Base-by-base conservation (phyloP, 2,113 vertebrate genomes). In the Rhinolophus sinicus region DNA sequence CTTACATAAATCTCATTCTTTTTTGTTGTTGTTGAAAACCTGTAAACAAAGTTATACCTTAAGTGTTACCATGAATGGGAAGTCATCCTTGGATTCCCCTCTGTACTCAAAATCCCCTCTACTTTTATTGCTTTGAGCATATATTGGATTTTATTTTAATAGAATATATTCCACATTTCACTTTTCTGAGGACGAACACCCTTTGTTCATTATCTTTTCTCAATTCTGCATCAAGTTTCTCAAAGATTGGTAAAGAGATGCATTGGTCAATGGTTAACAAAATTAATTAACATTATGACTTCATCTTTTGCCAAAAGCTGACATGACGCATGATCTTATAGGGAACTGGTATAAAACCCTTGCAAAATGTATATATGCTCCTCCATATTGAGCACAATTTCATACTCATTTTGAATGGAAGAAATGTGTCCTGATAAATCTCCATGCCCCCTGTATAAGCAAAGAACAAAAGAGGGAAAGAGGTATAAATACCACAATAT, bases 261-360 rank as follows among this genome's bases (percentile, higher is more conserved):
- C 72, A 90, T 44, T 52, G 56, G 40, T 69, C 64, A 88, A 69
- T 54, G 22, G 15, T 52, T 93, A 70, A 88, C 30, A 80, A 78
- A 80, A 56, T 64, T 69, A 95, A 88, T 77, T 78, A 65, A 84
- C 65, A 40, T 67, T 95, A 56, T 78, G 15, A 40, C 73, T 54
- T 83, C 10, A 76, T 58, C 8, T 19, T 82, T 93, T 88, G 56
- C 11, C n/a, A 85, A 44, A 92, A 40, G 18, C 18, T 88, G 47
- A 72, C 28, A 65, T 47, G 58, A 70, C 67, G 60, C 15, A 35
- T 28, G 70, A n/a, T 21, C 54, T 82, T 54, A 15, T 22, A 26
- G 14, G 4, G 30, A 60, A 40, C 12, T 3, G n/a, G 2, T 78
- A n/a, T 92, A 60, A 70, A 91, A 65, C 47, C 12, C 19, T 58